Evolutionary conservation across 1,140 invertebrate species (phyloP).

Genomic region (Cyclargus thomasi): DNA sequence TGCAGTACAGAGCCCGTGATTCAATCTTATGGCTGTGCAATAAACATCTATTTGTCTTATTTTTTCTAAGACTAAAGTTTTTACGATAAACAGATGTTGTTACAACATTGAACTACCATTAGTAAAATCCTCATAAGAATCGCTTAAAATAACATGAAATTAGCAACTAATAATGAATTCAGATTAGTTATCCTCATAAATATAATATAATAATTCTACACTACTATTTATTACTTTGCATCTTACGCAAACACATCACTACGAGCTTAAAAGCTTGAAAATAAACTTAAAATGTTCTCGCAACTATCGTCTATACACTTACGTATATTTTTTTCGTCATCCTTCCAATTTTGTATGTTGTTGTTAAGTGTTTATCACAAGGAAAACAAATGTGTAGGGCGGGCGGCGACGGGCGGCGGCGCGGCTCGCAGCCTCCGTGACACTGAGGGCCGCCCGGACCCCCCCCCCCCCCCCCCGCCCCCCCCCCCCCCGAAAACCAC

Average conservation of each 20-base stretch:
- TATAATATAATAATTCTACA: background rate
- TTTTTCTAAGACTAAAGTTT: no score
- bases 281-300: background rate
- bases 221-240: background rate
- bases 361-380: conserved; percentile 1
- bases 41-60: no score
- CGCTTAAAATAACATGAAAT: background rate
- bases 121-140: no score
- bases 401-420: conserved; percentile 53
- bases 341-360: background rate
- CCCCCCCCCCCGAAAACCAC: conserved; percentile 39
- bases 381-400: conserved; percentile 27
- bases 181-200: background rate
- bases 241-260: background rate
- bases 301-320: background rate
- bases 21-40: no score
- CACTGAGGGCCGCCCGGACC: conserved; percentile 51
- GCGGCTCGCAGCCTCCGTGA: conserved; percentile 60
- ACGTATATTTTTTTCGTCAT: background rate
- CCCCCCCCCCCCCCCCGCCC: conserved; percentile 35
- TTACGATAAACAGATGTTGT: no score
- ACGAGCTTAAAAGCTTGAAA: background rate
- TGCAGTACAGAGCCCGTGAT: no score
- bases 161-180: no score
- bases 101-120: no score